Base-by-base conservation (phyloP, 2,113 vertebrate genomes). In the Callaeas wilsoni region DNA sequence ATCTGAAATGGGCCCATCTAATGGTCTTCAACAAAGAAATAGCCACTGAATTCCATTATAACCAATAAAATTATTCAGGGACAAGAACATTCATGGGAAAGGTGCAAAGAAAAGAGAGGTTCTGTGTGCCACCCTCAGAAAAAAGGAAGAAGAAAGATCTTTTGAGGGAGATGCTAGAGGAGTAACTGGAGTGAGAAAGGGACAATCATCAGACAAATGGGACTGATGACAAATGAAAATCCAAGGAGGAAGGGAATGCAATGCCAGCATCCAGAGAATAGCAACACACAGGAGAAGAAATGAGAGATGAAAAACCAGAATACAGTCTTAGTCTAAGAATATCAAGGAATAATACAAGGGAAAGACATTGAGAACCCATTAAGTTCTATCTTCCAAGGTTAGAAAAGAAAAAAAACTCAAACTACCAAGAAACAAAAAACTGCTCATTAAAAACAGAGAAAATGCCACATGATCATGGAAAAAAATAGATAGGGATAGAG, bases 391-490 rank as follows among this genome's bases (percentile, higher is more conserved):
- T 73, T 9, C 19, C 37, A 81, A 80, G 18, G 10, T 16, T 2
- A 70, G 32, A 62, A 90, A 70, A 84, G 7, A 49, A 47, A 15
- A 29, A 44, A 68, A 41, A 39, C 27, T 68, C 65, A 52, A 42
- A 49, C 16, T 52, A 86, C 23, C 13, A 88, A 46, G 17, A 95
- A 90, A 77, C 30, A 80, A 84, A 74, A 77, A 32, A 12, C 4
- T 39, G 8, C 20, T 71, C 8, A 16, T 70, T 68, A 44, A 32
- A 85, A 27, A 1, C 6, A 49, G 2, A 6, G 27, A 67, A 87
- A 84, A 69, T 35, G 29, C 3, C 26, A 59, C 0, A 0, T 12
- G 11, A 27, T 20, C 18, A 29, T 12, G 21, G 25, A 16, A 68
- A 87, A 89, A 87, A 26, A 6, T 16, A 81, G n/a, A 25, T 1